Evolutionary conservation across 2,888 invertebrate species (phyloP), one percentile per base, ranked within the genome.

Genomic region (Dasysyrphus tricinctus): DNA sequence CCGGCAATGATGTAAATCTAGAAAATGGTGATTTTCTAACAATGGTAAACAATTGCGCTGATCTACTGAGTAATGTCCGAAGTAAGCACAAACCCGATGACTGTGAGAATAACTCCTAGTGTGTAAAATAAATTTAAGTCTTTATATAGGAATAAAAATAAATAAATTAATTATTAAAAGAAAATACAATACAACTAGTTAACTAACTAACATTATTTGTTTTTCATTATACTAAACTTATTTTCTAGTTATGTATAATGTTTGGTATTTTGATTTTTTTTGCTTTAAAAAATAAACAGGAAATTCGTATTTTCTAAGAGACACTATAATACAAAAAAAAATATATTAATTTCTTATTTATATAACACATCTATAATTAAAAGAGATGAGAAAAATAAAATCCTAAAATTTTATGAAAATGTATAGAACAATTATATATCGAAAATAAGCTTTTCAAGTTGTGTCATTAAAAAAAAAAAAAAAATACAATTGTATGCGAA

Each of bases 41-140:
- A 42, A 93, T 95, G 89, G 94, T 95, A 89, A 95, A 95, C 88
- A 94, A 95, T 89, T 95, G 94, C 90, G 94, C 94, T 12, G 95
- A 95, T 90, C 93, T 95, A 44, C 91, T 95, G 16, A 93, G 94
- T 57, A 94, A 94, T 90, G 92, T 92, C 83, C 92, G 93, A 89
- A 91, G 90, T 89, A 93, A 92, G 91, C 93, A 93, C 91, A 92
- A 93, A 93, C 90, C 91, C 89, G 92, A 92, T 91, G 92, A 92
- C 92, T 92, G 92, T 92, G 92, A 91, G 91, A 92, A 92, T 90
- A 92, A 92, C 91, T 92, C 92, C 92, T 92, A 92, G 92, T 92
- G 90, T 91, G 89, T 91, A 91, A 86, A 75, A 75, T 67, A 37
- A 34, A 61, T 44, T 47, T 76, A 80, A 87, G 83, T 83, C 81